Conservation (phyloP, 2,888 invertebrate genomes). For the Ormyrus labotus region DNA sequence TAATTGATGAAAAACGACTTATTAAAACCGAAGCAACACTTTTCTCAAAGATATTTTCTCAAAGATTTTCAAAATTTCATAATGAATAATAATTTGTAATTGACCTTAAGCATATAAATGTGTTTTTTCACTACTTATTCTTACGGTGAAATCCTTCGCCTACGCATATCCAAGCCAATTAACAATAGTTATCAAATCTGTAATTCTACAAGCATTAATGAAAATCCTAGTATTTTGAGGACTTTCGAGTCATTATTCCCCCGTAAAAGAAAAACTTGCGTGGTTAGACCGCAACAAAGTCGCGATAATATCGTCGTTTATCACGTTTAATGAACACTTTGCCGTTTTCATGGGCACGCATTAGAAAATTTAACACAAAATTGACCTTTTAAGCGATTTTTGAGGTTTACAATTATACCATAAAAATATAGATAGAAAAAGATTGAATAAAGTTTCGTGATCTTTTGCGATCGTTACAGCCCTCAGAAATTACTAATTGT, state of each 20-base stretch:
- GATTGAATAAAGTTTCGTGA: neutral
- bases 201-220: neutral
- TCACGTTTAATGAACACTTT: neutral
- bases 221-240: neutral
- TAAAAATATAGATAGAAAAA: neutral
- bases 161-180: neutral
- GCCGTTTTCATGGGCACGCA: neutral
- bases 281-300: slow-evolving; percentile 6
- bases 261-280: slow-evolving; percentile 2
- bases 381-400: slow-evolving; percentile 11
- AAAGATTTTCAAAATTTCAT: neutral
- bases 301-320: slow-evolving; percentile 12
- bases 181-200: slow-evolving; percentile 1
- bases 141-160: neutral
- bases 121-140: neutral
- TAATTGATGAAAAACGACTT: no score
- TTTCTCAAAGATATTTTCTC: neutral
- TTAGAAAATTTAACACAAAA: slow-evolving; percentile 8
- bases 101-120: neutral
- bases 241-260: slow-evolving; percentile 19
- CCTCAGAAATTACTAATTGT: neutral
- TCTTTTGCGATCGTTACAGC: neutral
- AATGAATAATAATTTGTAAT: neutral
- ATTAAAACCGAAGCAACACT: no score
- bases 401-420: neutral